Conservation (phyloP, 2,888 invertebrate species). For the Helicoverpa assulta region DNA sequence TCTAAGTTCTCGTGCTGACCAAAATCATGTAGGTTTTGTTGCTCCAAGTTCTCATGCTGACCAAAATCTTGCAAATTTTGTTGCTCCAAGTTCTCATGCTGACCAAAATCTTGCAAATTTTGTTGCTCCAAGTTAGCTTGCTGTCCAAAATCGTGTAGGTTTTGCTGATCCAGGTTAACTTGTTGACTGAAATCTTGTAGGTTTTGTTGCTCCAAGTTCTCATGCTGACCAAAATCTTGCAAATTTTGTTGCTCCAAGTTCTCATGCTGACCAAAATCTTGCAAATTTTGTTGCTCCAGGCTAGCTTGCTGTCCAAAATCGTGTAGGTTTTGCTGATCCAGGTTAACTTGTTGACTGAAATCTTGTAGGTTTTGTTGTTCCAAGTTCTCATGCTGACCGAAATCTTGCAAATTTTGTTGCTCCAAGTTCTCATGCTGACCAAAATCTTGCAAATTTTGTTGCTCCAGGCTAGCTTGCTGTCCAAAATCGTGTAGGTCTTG, state of each 20-base stretch:
- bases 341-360: neutral
- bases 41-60: neutral
- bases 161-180: constrained; percentile 29
- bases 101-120: constrained; percentile 25
- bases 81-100: constrained; percentile 36
- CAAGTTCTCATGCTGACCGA: neutral
- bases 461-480: neutral
- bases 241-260: constrained; percentile 29
- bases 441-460: constrained; percentile 24
- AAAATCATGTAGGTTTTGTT: constrained; percentile 25
- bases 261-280: neutral
- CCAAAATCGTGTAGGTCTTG: constrained; percentile 5
- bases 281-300: constrained; percentile 11
- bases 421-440: neutral
- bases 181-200: constrained; percentile 39
- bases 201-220: constrained; percentile 13
- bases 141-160: constrained; percentile 3
- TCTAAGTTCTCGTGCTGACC: constrained; percentile 32
- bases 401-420: constrained; percentile 20
- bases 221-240: constrained; percentile 11
- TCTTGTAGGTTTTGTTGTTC: neutral
- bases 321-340: constrained; percentile 7
- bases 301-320: constrained; percentile 13
- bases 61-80: constrained; percentile 42
- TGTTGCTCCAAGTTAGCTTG: constrained; percentile 12